Percentiles rank a stretch among this genome's conserved stretches.
Evolutionary conservation across 2,797 vertebrate species (phyloP).

Genomic region (Poliocrania exsul): DNA sequence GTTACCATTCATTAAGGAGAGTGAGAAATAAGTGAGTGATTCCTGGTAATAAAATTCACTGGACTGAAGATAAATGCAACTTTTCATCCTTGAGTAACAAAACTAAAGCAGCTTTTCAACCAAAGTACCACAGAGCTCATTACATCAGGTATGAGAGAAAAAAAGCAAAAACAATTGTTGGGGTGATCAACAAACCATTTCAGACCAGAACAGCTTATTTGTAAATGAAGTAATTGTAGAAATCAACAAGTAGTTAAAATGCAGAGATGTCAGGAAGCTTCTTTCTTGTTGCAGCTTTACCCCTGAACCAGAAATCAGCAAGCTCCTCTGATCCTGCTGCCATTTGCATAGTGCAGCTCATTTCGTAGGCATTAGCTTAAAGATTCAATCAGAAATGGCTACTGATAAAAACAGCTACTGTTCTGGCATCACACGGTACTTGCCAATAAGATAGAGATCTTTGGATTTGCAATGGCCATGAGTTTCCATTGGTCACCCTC

Average conservation of each 20-base stretch:
- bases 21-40: neutral
- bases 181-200: neutral
- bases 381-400: neutral
- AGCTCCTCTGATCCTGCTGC: neutral
- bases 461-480: neutral
- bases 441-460: neutral
- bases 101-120: neutral
- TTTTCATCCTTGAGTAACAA: neutral
- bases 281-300: neutral
- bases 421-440: neutral
- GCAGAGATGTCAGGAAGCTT: neutral
- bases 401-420: neutral
- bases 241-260: neutral
- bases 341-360: neutral
- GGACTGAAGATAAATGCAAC: neutral
- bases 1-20: neutral
- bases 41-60: constrained; percentile 7
- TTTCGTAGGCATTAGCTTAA: neutral
- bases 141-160: neutral
- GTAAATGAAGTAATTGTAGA: neutral
- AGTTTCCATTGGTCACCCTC: neutral
- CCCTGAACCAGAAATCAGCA: neutral
- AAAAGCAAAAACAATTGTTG: neutral
- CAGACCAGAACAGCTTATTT: neutral
- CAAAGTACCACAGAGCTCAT: neutral